phyloP scores from a whole-genome alignment of 2,797 vertebrate species.

The Sebastes aleutianus region DNA sequence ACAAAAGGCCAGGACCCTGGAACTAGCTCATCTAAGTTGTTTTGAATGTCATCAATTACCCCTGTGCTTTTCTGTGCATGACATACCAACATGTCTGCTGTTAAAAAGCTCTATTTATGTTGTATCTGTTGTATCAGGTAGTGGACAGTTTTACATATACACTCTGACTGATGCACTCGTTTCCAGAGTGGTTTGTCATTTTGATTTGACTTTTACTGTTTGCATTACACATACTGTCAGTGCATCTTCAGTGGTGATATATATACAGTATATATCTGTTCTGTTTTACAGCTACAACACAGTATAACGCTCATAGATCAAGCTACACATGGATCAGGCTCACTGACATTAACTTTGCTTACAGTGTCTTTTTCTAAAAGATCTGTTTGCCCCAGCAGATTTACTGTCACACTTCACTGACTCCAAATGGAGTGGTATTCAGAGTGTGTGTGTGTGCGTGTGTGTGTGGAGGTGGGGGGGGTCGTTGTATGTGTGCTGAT shows the following conservation, averaged over 20 bases:
- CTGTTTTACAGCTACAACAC: background rate
- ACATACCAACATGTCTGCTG: no score
- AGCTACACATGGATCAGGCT: background rate
- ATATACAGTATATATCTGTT: background rate
- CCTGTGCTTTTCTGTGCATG: no score
- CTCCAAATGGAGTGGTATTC: conserved; percentile 75
- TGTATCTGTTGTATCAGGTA: no score
- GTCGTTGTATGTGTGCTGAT: conserved; percentile 53
- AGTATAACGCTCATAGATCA: background rate
- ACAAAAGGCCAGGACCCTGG: no score
- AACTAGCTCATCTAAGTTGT: no score
- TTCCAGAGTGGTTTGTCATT: background rate
- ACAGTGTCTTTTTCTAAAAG: conserved; percentile 78
- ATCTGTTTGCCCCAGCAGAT: conserved; percentile 83
- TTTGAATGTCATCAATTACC: no score
- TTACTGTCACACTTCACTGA: conserved; percentile 80
- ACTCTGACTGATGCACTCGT: background rate
- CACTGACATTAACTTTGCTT: conserved; percentile 79
- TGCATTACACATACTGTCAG: background rate
- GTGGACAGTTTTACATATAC: no score
- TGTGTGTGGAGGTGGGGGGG: conserved; percentile 32
- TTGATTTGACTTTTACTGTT: background rate
- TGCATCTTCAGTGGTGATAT: background rate
- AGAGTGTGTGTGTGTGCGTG: conserved; percentile 55
- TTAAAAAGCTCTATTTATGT: no score